A percentile compares a stretch with the other conserved stretches of the same genome.
phyloP scores from a whole-genome alignment of 1,140 invertebrate species.

The Heterodera schachtii region DNA sequence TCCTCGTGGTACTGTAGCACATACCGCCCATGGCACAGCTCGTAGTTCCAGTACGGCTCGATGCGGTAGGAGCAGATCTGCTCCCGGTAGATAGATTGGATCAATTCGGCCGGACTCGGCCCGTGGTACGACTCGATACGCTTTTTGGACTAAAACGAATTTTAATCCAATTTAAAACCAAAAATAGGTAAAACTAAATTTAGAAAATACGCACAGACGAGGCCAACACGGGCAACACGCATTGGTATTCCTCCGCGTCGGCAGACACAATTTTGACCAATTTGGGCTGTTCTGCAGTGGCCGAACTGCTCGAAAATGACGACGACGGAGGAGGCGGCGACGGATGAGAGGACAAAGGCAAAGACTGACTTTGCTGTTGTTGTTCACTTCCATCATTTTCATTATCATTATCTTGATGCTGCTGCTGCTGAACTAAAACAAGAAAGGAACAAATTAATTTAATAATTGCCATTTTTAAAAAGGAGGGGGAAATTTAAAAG shows the following conservation, averaged over 20 bases:
- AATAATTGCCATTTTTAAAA: no score
- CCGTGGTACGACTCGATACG: conserved; percentile 62
- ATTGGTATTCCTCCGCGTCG: conserved; percentile 38
- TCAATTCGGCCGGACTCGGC: conserved; percentile 39
- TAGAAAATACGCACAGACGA: conserved; percentile 21
- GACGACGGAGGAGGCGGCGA: no score
- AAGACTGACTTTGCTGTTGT: no score
- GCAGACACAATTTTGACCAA: conserved; percentile 33
- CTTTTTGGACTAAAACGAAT: conserved; percentile 40
- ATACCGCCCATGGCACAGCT: conserved; percentile 87
- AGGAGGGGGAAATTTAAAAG: no score
- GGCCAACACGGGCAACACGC: conserved; percentile 35
- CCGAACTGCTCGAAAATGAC: not conserved
- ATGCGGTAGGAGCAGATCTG: conserved; percentile 70
- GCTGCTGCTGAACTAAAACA: no score
- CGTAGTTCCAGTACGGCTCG: conserved; percentile 95
- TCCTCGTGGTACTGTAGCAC: conserved; percentile 93
- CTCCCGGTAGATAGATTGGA: conserved; percentile 44
- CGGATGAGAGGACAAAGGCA: no score
- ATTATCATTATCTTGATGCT: no score
- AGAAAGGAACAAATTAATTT: no score
- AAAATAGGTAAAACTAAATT: conserved; percentile 29
- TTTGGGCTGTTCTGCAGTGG: conserved; percentile 13
- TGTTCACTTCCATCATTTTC: no score
- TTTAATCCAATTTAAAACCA: not conserved